Evolutionary conservation across 2,888 invertebrate genomes (phyloP), one percentile per base, ranked within the genome.

Genomic region (Megalurothrips usitatus): DNA sequence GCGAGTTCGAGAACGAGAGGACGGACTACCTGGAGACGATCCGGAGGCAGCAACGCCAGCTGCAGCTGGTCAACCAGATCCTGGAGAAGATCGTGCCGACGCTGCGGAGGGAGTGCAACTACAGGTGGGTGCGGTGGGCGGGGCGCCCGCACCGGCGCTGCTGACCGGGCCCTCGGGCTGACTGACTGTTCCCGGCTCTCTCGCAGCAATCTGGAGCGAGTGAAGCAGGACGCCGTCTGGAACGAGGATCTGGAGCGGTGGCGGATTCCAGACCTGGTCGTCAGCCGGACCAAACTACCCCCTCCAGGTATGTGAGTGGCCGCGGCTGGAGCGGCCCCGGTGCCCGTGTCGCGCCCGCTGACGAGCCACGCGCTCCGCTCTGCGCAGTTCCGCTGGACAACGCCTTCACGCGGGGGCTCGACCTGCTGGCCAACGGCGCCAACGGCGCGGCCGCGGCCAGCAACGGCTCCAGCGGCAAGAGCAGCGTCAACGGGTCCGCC

Each of bases 21-120:
- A 91, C 93, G n/a, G 94, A 95, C 86, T 95, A 95, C 86, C 87
- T 96, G 83, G 95, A 95, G 85, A 93, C 94, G 0, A 94, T 95
- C 52, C 88, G 95, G 26, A 90, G 91, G 83, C 92, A 94, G 84
- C 93, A 94, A 81, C 90, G 91, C 83, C 91, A 92, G 84, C 85
- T 93, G 34, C 92, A 92, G 86, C 89, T 94, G 78, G 87, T 92
- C 83, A 90, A 91, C 81, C 91, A 91, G 84, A 89, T 93, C n/a
- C 85, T 91, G 4, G 91, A 91, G 48, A 92, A 91, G 86, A 89
- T 94, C 9, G 90, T 92, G 81, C 92, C 92, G 0, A 91, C 92
- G 78, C 87, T 95, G 47, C 90, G 93, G 78, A 91, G 91, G 83
- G 93, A 94, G 85, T 93, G 92, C 84, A 94, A 93, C 86, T 94